Conservation (phyloP, 2,888 invertebrate genomes). For the Noctua pronuba region DNA sequence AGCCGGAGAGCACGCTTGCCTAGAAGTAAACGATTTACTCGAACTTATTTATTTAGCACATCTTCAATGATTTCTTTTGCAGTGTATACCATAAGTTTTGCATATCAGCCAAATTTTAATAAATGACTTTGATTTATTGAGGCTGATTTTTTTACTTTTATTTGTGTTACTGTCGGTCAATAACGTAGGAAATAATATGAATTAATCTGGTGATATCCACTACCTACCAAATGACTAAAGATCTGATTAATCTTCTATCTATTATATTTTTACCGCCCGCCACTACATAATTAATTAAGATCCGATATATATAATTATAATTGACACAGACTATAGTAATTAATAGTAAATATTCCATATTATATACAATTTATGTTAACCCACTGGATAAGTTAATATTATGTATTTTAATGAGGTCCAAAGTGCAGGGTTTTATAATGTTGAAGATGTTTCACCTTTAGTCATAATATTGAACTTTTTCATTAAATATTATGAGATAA, state of each 20-base stretch:
- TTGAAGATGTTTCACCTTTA: not conserved
- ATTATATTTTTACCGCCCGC: conserved; percentile 29
- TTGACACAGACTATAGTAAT: conserved; percentile 51
- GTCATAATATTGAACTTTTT: conserved; percentile 11
- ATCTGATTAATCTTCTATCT: not conserved
- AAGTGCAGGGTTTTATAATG: conserved; percentile 35
- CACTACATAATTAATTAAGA: conserved; percentile 37
- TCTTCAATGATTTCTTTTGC: not conserved
- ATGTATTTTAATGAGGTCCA: conserved; percentile 22
- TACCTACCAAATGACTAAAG: not conserved
- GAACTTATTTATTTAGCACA: not conserved
- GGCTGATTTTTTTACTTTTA: not conserved
- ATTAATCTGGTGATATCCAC: not conserved
- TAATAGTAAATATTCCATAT: conserved; percentile 22
- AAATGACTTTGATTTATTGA: not conserved
- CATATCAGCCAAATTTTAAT: not conserved
- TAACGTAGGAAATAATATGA: not conserved
- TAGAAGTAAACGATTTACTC: too few species aligned
- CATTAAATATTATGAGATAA: conserved; percentile 16
- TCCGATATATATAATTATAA: conserved; percentile 44
- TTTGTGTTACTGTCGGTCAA: not conserved
- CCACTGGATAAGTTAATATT: conserved; percentile 5
- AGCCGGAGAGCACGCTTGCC: too few species aligned
- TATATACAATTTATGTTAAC: conserved; percentile 28
- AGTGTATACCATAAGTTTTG: not conserved